Evolutionary conservation across 2,888 invertebrate genomes (phyloP).

Genomic region (Seladonia tumulorum): DNA sequence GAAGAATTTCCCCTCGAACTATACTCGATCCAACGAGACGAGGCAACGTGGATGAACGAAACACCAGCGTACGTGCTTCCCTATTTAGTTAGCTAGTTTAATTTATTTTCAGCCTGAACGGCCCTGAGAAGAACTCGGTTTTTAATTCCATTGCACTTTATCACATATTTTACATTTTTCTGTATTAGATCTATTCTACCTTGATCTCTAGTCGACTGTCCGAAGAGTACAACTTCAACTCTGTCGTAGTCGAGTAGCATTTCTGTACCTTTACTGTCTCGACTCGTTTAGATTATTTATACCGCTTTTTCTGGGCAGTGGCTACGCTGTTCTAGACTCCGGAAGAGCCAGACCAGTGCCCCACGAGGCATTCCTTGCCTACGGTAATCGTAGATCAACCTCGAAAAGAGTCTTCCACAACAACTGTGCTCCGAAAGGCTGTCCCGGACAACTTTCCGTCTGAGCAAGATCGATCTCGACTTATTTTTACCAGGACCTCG

Average conservation of each 20-base stretch:
- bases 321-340: background rate
- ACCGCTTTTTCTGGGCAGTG: background rate
- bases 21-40: too few relatives aligned
- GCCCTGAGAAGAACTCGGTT: background rate
- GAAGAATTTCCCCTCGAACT: too few relatives aligned
- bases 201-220: background rate
- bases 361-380: background rate
- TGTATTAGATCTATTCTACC: too few relatives aligned
- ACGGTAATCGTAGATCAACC: background rate
- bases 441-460: background rate
- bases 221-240: background rate
- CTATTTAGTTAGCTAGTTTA: background rate
- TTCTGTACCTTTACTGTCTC: background rate
- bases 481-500: slow-evolving; percentile 19
- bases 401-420: background rate
- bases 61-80: too few relatives aligned
- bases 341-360: background rate
- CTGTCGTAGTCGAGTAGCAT: background rate
- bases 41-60: too few relatives aligned
- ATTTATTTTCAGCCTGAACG: background rate
- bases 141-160: background rate
- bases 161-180: background rate
- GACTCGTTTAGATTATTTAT: background rate
- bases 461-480: slow-evolving; percentile 25
- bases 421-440: background rate